Percentiles rank a stretch among this genome's conserved stretches.
Conservation (phyloP, 1,140 invertebrate species). For the Tenebrio molitor region DNA sequence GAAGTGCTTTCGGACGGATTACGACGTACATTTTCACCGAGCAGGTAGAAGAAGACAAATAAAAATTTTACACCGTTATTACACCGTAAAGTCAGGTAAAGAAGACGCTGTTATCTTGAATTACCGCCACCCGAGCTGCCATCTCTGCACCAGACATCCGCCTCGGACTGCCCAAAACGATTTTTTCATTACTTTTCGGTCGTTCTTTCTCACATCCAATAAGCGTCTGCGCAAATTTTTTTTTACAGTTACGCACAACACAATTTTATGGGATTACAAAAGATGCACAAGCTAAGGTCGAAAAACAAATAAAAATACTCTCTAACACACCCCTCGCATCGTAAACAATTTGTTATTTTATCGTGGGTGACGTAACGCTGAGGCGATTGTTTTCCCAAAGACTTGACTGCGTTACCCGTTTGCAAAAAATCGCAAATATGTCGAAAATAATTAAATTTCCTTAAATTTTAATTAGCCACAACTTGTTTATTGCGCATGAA, state of each 20-base stretch:
- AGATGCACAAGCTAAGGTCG: too few relatives aligned
- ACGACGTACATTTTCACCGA: too few relatives aligned
- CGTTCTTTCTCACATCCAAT: too few relatives aligned
- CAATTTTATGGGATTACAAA: too few relatives aligned
- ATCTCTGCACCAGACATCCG: background rate
- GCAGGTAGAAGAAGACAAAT: constrained; percentile 13
- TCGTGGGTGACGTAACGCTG: background rate
- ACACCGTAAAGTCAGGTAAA: constrained; percentile 22
- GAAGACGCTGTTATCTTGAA: constrained; percentile 18
- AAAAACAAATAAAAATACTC: too few relatives aligned
- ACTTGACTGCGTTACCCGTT: too few relatives aligned
- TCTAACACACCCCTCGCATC: too few relatives aligned
- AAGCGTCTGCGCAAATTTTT: too few relatives aligned
- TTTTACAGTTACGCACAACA: too few relatives aligned
- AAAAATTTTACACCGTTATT: constrained; percentile 9
- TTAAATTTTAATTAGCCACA: constrained; percentile 5
- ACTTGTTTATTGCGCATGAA: background rate
- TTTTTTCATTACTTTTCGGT: too few relatives aligned
- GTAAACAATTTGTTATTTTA: too few relatives aligned
- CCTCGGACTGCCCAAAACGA: background rate
- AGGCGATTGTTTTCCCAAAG: background rate
- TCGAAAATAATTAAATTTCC: background rate
- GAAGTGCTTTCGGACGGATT: too few relatives aligned
- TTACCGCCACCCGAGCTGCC: background rate
- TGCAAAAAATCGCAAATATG: background rate